Conservation (phyloP, 92 coral and sea anemone species). For the Epizoanthus ramosus region DNA sequence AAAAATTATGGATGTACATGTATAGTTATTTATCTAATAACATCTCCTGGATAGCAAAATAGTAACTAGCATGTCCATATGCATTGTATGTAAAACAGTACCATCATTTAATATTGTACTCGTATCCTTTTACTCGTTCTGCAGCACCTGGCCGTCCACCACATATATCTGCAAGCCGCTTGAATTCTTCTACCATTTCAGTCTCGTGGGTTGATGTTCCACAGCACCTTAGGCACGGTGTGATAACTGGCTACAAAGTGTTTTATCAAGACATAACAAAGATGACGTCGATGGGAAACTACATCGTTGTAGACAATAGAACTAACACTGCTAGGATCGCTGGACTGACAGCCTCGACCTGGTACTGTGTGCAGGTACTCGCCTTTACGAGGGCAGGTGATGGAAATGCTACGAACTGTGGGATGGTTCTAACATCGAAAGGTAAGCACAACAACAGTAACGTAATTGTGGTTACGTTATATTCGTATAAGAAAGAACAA, state of each 20-base stretch:
- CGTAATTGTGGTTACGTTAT: too few species aligned
- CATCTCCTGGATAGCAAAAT: too few species aligned
- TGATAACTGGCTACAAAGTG: conserved; percentile 64
- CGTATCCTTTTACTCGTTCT: too few species aligned
- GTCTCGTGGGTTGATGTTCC: conserved; percentile 70
- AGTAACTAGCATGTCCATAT: too few species aligned
- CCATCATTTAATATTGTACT: too few species aligned
- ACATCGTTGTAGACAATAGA: neutral
- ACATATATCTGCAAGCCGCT: conserved; percentile 30
- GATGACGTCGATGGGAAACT: neutral
- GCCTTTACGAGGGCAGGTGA: conserved; percentile 52
- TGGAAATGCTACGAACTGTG: conserved; percentile 48
- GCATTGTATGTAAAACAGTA: too few species aligned
- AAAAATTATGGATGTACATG: too few species aligned
- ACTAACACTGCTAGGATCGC: conserved; percentile 26
- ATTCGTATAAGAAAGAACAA: too few species aligned
- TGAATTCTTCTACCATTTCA: conserved; percentile 56
- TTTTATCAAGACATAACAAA: conserved; percentile 42
- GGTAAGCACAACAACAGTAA: too few species aligned
- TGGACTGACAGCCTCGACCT: conserved; percentile 2
- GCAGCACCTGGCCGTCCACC: conserved; percentile 62
- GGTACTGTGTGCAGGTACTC: conserved; percentile 48
- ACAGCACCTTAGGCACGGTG: conserved; percentile 47
- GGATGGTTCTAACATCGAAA: conserved; percentile 53
- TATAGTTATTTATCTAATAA: too few species aligned